Percentiles rank a stretch among this genome's conserved stretches.
Conservation (phyloP, 2,113 vertebrate species). For the Sylvia atricapilla region DNA sequence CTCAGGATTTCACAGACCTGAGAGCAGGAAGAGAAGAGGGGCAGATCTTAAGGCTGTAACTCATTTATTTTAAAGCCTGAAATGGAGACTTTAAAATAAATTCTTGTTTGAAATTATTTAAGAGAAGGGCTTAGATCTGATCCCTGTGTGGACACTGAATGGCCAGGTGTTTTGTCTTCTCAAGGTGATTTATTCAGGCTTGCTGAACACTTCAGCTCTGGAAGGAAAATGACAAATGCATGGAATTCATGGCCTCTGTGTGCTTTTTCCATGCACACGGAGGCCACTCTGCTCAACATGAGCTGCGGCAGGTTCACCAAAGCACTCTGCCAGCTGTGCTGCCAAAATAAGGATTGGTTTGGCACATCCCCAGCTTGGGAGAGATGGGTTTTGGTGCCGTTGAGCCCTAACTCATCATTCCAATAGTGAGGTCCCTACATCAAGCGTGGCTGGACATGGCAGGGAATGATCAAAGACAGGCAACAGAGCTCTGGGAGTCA, state of each 20-base stretch:
- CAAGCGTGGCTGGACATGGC: background rate
- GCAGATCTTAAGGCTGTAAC: background rate
- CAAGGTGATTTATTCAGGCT: background rate
- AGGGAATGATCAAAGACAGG: background rate
- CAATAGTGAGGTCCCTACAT: background rate
- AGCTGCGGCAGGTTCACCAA: background rate
- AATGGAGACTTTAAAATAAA: background rate
- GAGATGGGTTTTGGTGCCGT: background rate
- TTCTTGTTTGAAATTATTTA: background rate
- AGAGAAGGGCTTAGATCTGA: background rate
- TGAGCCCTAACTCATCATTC: background rate
- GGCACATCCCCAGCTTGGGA: background rate
- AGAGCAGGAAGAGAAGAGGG: background rate
- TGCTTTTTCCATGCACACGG: rapidly evolving
- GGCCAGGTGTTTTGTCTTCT: background rate
- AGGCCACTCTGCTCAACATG: background rate
- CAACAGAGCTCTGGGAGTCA: conserved; percentile 1
- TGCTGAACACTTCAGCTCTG: background rate
- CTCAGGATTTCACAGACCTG: background rate
- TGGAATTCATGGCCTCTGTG: too few relatives aligned
- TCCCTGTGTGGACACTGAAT: background rate
- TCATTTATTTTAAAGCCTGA: background rate
- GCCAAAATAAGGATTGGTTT: background rate
- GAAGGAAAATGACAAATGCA: background rate
- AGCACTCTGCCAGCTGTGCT: background rate